Evolutionary conservation across 2,113 vertebrate species (phyloP).

Genomic region (Callopanchax toddi): DNA sequence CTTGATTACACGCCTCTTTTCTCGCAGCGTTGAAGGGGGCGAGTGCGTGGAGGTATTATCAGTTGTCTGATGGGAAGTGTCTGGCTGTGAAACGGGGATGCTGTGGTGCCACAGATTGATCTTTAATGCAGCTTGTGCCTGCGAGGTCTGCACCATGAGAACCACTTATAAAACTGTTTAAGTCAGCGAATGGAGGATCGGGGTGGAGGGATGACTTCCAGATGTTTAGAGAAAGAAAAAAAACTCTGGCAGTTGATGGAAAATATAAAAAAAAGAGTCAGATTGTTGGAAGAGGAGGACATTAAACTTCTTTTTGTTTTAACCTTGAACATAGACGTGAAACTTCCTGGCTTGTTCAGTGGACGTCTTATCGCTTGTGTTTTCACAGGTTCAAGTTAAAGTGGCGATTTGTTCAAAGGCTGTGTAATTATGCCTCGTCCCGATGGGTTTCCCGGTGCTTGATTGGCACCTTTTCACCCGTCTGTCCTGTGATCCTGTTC

Average conservation of each 20-base stretch:
- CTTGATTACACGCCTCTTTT: constrained; percentile 77
- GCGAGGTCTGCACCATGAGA: constrained; percentile 66
- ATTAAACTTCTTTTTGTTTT: constrained; percentile 22
- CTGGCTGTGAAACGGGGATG: constrained; percentile 14
- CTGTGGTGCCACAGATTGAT: constrained; percentile 33
- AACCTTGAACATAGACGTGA: constrained; percentile 1
- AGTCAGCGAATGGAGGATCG: constrained; percentile 71
- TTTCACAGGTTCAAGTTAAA: constrained; percentile 56
- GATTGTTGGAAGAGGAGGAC: constrained; percentile 40
- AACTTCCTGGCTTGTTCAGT: constrained; percentile 5
- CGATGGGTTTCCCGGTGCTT: constrained; percentile 37
- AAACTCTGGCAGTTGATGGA: constrained; percentile 70
- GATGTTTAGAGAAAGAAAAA: constrained; percentile 67
- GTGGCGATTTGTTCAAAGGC: constrained; percentile 36
- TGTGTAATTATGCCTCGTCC: constrained; percentile 43
- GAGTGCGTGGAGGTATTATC: constrained; percentile 20
- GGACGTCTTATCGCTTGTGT: not conserved
- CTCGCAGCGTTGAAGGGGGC: constrained; percentile 37
- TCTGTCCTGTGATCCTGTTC: constrained; percentile 59
- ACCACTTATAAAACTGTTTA: constrained; percentile 70
- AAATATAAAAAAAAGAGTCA: constrained; percentile 56
- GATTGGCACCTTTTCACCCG: constrained; percentile 48
- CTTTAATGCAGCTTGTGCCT: constrained; percentile 41
- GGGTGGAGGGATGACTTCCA: constrained; percentile 74
- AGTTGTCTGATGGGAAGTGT: not conserved